Evolutionary conservation across 2,797 vertebrate genomes (phyloP), one percentile per base, ranked within the genome.

Genomic region (Lerista edwardsae): DNA sequence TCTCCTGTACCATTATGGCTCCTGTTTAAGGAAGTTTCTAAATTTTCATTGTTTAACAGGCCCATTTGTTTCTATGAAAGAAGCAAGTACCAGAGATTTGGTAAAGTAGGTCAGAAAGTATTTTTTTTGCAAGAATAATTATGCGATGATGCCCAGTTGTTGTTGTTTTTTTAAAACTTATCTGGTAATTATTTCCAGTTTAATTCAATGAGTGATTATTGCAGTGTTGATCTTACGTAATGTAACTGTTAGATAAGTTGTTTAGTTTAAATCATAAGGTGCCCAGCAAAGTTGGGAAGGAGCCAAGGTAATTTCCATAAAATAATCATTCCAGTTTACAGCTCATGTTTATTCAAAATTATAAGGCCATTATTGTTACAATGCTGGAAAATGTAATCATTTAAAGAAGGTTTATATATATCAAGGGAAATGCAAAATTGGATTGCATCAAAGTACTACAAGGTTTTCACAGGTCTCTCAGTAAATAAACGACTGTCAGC

Each of bases 341-440:
- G 72, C 75, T 87, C 89, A 78, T 84, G 80, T 90, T 92, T 94
- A 91, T 92, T 92, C 62, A 94, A 94, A 93, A 88, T 79, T 57
- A 86, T 62, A 29, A n/a, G 31, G 11, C 34, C 31, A 82, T 90
- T 88, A 85, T 17, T 88, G 72, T 80, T 86, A 85, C 1, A 90
- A 89, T 44, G 55, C 17, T 90, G 29, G 10, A 86, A 19, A 84
- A 84, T 83, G 80, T 69, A 74, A 86, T 77, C 0, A 73, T 84
- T 90, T 92, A 80, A 36, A 87, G 76, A 87, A 82, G 41, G 7
- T 74, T 84, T 75, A 87, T 31, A 82, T 0, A 59, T 72, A 89
- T 2, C 0, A 5, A 85, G 39, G 69, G 10, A 82, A 6, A 31
- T 87, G 44, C n/a, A 87, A 85, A 78, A 79, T 27, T 67, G 27